Evolutionary conservation across 2,797 vertebrate genomes (phyloP), one percentile per base, ranked within the genome.

Genomic region (Sebastiscus albofasciatus): DNA sequence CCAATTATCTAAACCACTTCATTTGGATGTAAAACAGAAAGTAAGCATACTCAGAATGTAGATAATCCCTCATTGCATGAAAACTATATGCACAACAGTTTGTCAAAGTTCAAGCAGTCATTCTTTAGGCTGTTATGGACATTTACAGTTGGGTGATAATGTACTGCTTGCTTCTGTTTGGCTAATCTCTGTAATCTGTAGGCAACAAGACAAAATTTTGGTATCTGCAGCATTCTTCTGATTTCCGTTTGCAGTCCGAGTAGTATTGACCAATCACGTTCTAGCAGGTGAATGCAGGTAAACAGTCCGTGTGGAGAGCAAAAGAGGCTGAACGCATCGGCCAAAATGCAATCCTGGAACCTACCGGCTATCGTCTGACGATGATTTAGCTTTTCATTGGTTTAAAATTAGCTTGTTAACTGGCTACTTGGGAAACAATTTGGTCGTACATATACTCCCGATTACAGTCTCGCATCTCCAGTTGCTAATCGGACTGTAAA

Each of bases 291-390:
- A 52, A 52, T 52, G 49, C 20, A n/a, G 49, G 20, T 52, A 9
- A 52, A 52, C 49, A 18, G 42, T 46, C 42, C 0, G 4, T 52
- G 20, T n/a, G 49, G 49, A n/a, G 49, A 52, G 8, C 8, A 52
- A 52, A 52, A 52, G 49, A 52, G 49, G 49, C 18, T 8, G 49
- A n/a, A 9, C 4, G 8, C 20, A 52, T n/a, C 16, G 46, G 18
- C 8, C 4, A 20, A 20, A 42, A 42, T 42, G 39, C 39, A 52
- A 52, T 52, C 8, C 18, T 7, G 6, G 20, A 52, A 20, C 49
- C 49, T 10, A n/a, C 3, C 18, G 0, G 20, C 18, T 52, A 20
- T 0, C 0, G 8, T 52, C 20, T 52, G 3, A 52, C 20, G 8
- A 52, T 52, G 49, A 52, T 52, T 52, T 52, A 2, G 20, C 49